Percentiles rank a stretch among this genome's conserved stretches.
Evolutionary conservation across 1,140 invertebrate species (phyloP).

Genomic region (Ganaspis sp.): DNA sequence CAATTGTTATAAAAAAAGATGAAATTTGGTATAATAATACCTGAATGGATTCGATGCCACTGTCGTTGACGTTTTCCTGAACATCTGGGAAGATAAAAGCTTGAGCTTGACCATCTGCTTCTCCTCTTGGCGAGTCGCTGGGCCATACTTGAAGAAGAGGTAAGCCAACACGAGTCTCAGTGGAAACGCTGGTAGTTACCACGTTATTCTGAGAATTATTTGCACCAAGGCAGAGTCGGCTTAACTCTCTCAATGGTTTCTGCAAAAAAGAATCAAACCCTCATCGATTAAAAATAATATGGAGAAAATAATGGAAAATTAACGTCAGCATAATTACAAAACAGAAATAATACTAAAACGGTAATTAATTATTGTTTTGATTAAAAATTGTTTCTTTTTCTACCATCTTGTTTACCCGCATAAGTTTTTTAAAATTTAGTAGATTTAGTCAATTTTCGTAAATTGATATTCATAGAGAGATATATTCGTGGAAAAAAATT

Average conservation of each 20-base stretch:
- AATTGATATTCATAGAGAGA: too few relatives aligned
- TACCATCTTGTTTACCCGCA: too few relatives aligned
- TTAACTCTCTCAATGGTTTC: slow-evolving; percentile 79
- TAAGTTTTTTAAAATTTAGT: too few relatives aligned
- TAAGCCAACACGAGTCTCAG: slow-evolving; percentile 70
- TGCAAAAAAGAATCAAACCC: slow-evolving; percentile 58
- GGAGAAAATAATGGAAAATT: background rate
- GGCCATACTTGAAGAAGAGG: slow-evolving; percentile 82
- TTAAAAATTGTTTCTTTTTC: too few relatives aligned
- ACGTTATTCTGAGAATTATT: slow-evolving; percentile 66
- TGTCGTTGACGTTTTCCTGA: slow-evolving; percentile 70
- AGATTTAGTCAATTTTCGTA: too few relatives aligned
- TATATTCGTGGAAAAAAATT: too few relatives aligned
- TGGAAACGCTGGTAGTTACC: slow-evolving; percentile 63
- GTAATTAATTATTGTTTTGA: too few relatives aligned
- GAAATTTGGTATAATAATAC: slow-evolving; percentile 61
- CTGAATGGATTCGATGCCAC: slow-evolving; percentile 84
- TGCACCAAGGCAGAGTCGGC: slow-evolving; percentile 77
- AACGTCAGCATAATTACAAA: too few relatives aligned
- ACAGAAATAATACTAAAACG: too few relatives aligned
- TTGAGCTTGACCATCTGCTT: slow-evolving; percentile 82
- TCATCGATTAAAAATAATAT: background rate
- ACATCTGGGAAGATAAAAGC: slow-evolving; percentile 80
- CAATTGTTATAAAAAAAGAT: too few relatives aligned
- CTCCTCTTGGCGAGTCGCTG: slow-evolving; percentile 82